These are phyloP conservation scores for Anisognathus igniventris DNA, from an alignment of 2,797 vertebrate species.

Conservation along the genomic window DNA sequence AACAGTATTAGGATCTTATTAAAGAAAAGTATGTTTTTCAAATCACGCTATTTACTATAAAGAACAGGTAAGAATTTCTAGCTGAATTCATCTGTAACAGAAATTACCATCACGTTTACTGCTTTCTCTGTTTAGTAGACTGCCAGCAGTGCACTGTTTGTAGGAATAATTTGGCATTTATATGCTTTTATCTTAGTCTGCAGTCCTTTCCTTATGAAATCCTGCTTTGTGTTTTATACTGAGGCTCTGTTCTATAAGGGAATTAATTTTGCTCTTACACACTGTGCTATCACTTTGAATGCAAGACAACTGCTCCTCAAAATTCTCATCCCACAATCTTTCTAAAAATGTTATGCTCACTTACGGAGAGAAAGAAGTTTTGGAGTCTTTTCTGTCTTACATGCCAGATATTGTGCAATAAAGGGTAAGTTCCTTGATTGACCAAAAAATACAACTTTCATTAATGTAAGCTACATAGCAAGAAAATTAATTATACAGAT, in stretches of 20 bases:
- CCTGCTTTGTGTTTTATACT: background rate
- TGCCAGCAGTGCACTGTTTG: background rate
- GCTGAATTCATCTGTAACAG: background rate
- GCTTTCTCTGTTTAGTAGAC: background rate
- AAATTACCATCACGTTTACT: background rate
- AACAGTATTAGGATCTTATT: background rate
- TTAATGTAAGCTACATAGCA: background rate
- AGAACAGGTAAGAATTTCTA: background rate
- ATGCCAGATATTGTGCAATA: background rate
- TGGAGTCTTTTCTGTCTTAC: background rate
- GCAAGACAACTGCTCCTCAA: background rate
- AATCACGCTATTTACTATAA: background rate
- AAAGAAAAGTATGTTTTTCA: background rate
- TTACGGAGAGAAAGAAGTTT: background rate
- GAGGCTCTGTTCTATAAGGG: background rate
- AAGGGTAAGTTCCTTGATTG: background rate
- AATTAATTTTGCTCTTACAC: background rate
- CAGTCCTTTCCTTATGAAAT: background rate
- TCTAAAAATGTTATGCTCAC: background rate
- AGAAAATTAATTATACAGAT: background rate
- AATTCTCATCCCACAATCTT: background rate
- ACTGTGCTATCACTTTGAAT: background rate
- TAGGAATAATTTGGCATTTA: background rate
- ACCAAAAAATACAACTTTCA: background rate
- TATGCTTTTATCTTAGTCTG: background rate